phyloP scores from a whole-genome alignment of 2,797 vertebrate genomes.

The Alauda arvensis region DNA sequence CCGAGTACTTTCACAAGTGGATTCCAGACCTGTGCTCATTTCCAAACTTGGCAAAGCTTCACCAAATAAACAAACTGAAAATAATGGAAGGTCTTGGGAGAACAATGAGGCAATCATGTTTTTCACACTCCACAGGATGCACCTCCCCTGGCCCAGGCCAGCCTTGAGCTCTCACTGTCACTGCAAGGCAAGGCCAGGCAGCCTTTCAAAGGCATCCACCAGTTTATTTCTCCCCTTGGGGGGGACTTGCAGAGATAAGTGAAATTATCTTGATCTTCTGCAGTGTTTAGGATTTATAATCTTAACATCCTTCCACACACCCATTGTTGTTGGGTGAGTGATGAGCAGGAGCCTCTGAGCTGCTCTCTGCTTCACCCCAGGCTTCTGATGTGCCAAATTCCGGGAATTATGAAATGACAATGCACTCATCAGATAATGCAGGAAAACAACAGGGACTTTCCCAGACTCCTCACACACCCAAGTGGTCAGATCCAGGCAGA shows the following conservation, averaged over 20 bases:
- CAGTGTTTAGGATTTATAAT: slow-evolving; percentile 38
- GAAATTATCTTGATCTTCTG: slow-evolving; percentile 30
- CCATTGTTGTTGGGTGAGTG: slow-evolving; percentile 12
- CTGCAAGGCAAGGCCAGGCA: background rate
- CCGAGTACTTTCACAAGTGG: background rate
- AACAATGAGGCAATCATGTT: slow-evolving; percentile 45
- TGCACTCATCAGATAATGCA: slow-evolving; percentile 8
- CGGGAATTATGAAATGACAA: slow-evolving; percentile 53
- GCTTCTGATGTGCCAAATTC: background rate
- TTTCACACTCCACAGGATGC: slow-evolving; percentile 54
- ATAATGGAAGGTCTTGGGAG: slow-evolving; percentile 11
- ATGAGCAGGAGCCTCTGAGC: slow-evolving; percentile 32
- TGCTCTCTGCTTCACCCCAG: slow-evolving; percentile 49
- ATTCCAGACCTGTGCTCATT: background rate
- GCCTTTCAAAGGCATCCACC: slow-evolving; percentile 26
- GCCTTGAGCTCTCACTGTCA: background rate
- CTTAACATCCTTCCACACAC: slow-evolving; percentile 39
- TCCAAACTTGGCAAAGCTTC: slow-evolving; percentile 29
- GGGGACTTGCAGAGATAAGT: slow-evolving; percentile 23
- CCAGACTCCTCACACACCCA: background rate
- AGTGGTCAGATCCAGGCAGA: background rate
- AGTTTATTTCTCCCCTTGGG: slow-evolving; percentile 16
- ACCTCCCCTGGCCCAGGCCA: background rate
- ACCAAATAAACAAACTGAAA: slow-evolving; percentile 30
- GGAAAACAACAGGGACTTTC: slow-evolving; percentile 9